These are phyloP conservation scores for Chrysolina haemoptera DNA, from an alignment of 2,888 invertebrate genomes.

Conservation along the genomic window DNA sequence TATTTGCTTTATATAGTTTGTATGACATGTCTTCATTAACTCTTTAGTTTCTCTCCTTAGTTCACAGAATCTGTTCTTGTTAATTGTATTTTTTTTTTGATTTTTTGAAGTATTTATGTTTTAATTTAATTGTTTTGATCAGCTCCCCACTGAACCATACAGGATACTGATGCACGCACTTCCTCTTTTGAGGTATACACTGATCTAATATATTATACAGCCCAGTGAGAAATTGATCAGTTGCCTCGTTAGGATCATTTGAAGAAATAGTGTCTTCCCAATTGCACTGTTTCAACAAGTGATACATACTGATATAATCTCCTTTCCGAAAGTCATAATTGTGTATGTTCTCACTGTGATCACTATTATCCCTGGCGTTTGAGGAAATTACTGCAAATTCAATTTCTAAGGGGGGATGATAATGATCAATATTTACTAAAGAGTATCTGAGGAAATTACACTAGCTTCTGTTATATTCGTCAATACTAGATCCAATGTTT, in stretches of 20 bases:
- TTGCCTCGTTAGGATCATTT: constrained; percentile 17
- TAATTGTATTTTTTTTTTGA: too few species aligned
- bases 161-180: constrained; percentile 11
- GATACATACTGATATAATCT: constrained; percentile 22
- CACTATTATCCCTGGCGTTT: constrained; percentile 12
- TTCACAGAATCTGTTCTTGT: constrained; percentile 17
- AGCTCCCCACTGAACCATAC: constrained; percentile 3
- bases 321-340: too few species aligned
- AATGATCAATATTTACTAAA: not conserved
- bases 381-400: constrained; percentile 9
- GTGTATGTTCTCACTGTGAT: constrained; percentile 17
- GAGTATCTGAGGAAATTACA: not conserved
- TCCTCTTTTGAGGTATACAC: not conserved
- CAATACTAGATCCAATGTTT: not conserved
- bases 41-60: constrained; percentile 19
- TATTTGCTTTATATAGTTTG: too few species aligned
- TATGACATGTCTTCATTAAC: constrained; percentile 13
- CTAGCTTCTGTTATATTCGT: constrained; percentile 6
- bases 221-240: constrained; percentile 5
- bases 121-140: not conserved
- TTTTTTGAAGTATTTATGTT: too few species aligned
- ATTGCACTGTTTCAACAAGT: constrained; percentile 15
- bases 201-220: constrained; percentile 7
- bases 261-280: constrained; percentile 1
- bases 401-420: not conserved